Evolutionary conservation across 2,888 invertebrate genomes (phyloP).

Genomic region (Xestia c-nigrum): DNA sequence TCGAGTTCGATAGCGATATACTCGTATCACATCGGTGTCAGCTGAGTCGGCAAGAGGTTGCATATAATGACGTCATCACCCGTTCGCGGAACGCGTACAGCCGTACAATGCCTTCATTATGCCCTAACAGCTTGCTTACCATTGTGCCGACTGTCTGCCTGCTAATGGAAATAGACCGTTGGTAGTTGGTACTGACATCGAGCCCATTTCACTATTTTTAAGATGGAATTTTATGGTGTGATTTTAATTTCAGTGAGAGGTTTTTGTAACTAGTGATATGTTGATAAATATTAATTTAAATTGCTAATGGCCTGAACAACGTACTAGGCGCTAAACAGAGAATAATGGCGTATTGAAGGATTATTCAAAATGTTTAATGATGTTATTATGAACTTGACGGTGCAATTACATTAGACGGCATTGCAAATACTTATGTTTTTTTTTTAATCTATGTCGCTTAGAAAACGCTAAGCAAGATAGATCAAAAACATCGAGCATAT

Average conservation of each 20-base stretch:
- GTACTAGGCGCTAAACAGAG: not conserved
- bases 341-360: not conserved
- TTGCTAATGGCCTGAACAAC: not conserved
- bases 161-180: slow-evolving; percentile 80
- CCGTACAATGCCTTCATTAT: slow-evolving; percentile 88
- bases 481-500: too few relatives aligned
- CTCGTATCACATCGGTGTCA: slow-evolving; percentile 75
- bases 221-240: slow-evolving; percentile 20
- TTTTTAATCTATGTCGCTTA: too few relatives aligned
- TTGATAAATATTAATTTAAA: not conserved
- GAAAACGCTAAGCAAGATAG: too few relatives aligned
- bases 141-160: slow-evolving; percentile 80
- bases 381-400: not conserved
- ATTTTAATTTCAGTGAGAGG: slow-evolving; percentile 26
- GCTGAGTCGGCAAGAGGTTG: slow-evolving; percentile 79
- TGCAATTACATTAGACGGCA: not conserved
- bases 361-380: not conserved
- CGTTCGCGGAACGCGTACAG: slow-evolving; percentile 79
- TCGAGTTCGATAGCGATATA: slow-evolving; percentile 77
- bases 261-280: not conserved
- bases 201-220: slow-evolving; percentile 55
- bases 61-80: slow-evolving; percentile 85
- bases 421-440: not conserved
- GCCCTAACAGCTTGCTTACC: slow-evolving; percentile 84
- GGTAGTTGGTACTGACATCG: slow-evolving; percentile 64